These are phyloP conservation scores for Dipodomys ordii DNA, from an alignment of 2,113 vertebrate species.

Conservation along the genomic window DNA sequence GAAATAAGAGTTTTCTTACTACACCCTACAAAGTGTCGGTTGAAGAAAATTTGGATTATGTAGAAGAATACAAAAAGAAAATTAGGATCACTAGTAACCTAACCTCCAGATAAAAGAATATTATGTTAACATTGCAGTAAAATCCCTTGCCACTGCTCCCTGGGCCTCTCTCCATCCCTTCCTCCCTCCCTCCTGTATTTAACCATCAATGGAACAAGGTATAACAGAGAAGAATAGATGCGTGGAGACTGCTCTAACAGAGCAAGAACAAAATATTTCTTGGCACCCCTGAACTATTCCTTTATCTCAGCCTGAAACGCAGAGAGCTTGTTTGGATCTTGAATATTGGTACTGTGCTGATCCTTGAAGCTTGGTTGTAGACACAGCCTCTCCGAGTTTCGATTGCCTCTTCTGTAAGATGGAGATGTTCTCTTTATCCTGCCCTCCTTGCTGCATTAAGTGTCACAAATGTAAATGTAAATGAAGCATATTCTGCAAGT, in stretches of 20 bases:
- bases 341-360: no score
- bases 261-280: no score
- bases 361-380: accelerated
- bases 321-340: accelerated
- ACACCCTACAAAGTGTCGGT: neutral
- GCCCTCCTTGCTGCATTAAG: neutral
- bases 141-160: neutral
- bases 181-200: neutral
- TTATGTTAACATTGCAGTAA: no score
- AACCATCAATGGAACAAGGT: no score
- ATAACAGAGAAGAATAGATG: neutral
- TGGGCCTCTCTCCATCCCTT: no score
- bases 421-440: neutral
- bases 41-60: neutral
- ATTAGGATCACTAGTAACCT: neutral
- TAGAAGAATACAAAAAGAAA: neutral
- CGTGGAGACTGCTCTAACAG: no score
- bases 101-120: neutral
- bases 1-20: neutral
- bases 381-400: neutral
- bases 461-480: neutral
- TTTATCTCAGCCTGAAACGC: neutral
- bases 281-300: neutral
- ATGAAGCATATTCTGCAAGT: neutral
- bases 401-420: neutral